Evolutionary conservation across 2,888 invertebrate species (phyloP).

Genomic region (Drosophila gaucha): DNA sequence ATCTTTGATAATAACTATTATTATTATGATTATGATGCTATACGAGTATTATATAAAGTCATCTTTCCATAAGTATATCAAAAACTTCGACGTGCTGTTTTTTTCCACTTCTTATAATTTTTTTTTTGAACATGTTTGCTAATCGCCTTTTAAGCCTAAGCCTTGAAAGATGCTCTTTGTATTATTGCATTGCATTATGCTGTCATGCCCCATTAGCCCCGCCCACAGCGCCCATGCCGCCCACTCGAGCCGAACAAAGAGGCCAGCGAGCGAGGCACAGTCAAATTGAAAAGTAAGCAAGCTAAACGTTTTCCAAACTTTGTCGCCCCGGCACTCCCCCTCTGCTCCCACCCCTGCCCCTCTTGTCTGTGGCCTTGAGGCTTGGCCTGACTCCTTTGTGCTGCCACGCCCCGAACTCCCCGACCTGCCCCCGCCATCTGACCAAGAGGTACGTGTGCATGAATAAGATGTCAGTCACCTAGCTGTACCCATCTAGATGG

Average conservation of each 20-base stretch:
- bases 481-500: neutral
- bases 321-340: constrained; percentile 18
- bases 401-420: neutral
- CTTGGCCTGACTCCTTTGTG: constrained; percentile 54
- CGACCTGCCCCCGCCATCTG: neutral
- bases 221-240: constrained; percentile 1
- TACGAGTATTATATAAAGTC: neutral
- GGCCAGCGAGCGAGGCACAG: constrained; percentile 4
- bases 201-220: constrained; percentile 44
- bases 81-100: neutral
- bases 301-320: constrained; percentile 69
- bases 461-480: constrained; percentile 55
- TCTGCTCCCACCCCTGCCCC: neutral
- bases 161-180: constrained; percentile 46
- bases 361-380: constrained; percentile 65
- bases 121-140: constrained; percentile 25
- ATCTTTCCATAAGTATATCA: neutral
- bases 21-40: too few relatives aligned
- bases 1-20: too few relatives aligned
- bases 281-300: constrained; percentile 73
- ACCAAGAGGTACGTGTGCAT: constrained; percentile 11
- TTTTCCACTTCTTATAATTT: neutral
- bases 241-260: constrained; percentile 12
- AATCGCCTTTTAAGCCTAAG: constrained; percentile 48
- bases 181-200: constrained; percentile 61